Evolutionary conservation across 2,888 invertebrate genomes (phyloP).

Genomic region (Gymnosoma rotundatum): DNA sequence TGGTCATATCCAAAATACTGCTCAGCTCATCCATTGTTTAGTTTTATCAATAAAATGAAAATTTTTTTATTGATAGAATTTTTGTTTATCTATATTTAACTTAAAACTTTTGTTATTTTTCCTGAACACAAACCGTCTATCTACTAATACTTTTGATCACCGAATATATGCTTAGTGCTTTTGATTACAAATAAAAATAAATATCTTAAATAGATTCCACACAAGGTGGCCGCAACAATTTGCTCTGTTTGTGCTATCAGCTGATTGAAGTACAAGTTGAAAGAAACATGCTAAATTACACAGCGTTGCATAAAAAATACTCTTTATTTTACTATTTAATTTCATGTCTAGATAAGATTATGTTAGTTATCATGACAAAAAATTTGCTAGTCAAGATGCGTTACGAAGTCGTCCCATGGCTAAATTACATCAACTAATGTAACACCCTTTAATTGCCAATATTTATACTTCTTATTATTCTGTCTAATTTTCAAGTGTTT

Average conservation of each 20-base stretch:
- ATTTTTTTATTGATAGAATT: background rate
- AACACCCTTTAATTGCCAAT: too few relatives aligned
- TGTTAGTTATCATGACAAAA: too few relatives aligned
- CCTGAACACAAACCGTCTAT: background rate
- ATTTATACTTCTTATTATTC: too few relatives aligned
- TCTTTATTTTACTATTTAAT: too few relatives aligned
- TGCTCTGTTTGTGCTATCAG: background rate
- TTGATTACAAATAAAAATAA: slow-evolving; percentile 22
- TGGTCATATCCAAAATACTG: slow-evolving; percentile 82
- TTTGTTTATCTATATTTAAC: background rate
- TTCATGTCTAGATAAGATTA: too few relatives aligned
- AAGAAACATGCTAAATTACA: too few relatives aligned
- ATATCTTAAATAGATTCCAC: background rate
- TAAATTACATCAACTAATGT: too few relatives aligned
- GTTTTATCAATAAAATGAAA: slow-evolving; percentile 35
- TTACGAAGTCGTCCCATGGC: too few relatives aligned
- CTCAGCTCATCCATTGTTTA: slow-evolving; percentile 80
- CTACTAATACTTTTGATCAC: slow-evolving; percentile 5
- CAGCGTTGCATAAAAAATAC: background rate
- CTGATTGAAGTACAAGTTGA: background rate
- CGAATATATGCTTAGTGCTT: too few relatives aligned
- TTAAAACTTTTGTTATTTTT: slow-evolving; percentile 2
- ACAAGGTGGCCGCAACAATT: background rate
- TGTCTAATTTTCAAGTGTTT: too few relatives aligned
- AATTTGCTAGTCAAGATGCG: too few relatives aligned